Conservation (phyloP, 2,113 vertebrate species). For the Seriola dumerili region DNA sequence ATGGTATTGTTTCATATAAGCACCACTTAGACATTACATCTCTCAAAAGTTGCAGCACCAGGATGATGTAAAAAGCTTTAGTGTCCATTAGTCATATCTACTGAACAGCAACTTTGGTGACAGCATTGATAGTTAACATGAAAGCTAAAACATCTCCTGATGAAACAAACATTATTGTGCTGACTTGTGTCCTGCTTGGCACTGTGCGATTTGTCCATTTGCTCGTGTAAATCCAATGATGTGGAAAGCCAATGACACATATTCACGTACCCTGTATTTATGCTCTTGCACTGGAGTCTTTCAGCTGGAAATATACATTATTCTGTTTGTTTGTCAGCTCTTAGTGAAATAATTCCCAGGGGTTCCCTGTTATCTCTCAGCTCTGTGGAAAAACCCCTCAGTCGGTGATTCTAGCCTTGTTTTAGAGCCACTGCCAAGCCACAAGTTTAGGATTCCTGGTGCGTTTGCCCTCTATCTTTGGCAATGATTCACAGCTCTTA, state of each 20-base stretch:
- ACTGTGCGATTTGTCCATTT: background rate
- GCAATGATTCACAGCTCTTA: conserved; percentile 45
- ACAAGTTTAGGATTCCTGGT: conserved; percentile 59
- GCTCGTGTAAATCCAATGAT: background rate
- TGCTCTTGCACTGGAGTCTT: background rate
- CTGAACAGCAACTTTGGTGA: background rate
- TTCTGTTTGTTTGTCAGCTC: background rate
- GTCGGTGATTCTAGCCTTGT: conserved; percentile 20
- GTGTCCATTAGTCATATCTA: background rate
- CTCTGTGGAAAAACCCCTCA: conserved; percentile 27
- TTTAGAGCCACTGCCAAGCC: conserved; percentile 46
- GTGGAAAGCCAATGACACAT: no score
- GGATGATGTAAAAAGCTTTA: background rate
- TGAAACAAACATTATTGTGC: background rate
- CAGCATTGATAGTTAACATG: background rate
- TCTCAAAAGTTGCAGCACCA: background rate
- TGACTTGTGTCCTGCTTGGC: background rate
- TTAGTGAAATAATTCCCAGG: background rate
- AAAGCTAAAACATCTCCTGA: no score
- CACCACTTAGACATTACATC: background rate
- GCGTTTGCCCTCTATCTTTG: conserved; percentile 53
- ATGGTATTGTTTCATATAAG: background rate
- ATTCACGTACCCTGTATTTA: background rate
- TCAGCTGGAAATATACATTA: background rate
- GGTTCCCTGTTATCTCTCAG: background rate